These are phyloP conservation scores for Agriotes lineatus DNA, from an alignment of 2,888 invertebrate genomes.

Conservation along the genomic window DNA sequence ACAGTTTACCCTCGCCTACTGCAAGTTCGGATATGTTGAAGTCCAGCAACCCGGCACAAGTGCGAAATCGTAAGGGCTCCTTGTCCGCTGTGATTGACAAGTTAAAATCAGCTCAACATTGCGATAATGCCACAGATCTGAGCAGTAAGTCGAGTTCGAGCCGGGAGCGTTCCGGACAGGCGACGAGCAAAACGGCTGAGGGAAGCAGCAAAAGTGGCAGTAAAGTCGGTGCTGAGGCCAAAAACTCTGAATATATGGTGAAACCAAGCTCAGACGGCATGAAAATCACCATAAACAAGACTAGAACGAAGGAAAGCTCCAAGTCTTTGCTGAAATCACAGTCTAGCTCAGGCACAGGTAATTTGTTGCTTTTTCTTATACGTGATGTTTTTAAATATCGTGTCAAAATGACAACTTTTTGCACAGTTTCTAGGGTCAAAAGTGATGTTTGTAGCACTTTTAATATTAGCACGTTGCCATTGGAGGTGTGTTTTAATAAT, in stretches of 20 bases:
- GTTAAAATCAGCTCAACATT: conserved; percentile 81
- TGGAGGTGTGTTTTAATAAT: too few species aligned
- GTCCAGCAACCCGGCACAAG: conserved; percentile 71
- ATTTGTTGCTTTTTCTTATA: too few species aligned
- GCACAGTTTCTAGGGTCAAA: too few species aligned
- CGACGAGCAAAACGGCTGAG: conserved; percentile 56
- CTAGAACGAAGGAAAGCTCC: conserved; percentile 79
- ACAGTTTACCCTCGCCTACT: conserved; percentile 69
- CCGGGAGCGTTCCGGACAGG: conserved; percentile 50
- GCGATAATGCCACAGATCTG: conserved; percentile 71
- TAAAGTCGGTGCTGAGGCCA: conserved; percentile 66
- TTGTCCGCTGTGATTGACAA: conserved; percentile 91
- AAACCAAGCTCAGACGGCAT: conserved; percentile 91
- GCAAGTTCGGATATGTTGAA: conserved; percentile 72
- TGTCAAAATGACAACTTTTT: too few species aligned
- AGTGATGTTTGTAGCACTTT: too few species aligned
- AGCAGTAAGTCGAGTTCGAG: conserved; percentile 64
- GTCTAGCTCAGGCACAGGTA: conserved; percentile 66
- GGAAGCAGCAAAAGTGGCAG: conserved; percentile 48
- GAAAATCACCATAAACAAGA: conserved; percentile 93
- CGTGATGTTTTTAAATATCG: too few species aligned
- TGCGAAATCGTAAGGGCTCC: conserved; percentile 77
- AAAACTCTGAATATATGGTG: conserved; percentile 89
- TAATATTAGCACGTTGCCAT: too few species aligned
- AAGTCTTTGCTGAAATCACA: conserved; percentile 58